Conservation (phyloP, 2,113 vertebrate species). For the Uropsilus gracilis region DNA sequence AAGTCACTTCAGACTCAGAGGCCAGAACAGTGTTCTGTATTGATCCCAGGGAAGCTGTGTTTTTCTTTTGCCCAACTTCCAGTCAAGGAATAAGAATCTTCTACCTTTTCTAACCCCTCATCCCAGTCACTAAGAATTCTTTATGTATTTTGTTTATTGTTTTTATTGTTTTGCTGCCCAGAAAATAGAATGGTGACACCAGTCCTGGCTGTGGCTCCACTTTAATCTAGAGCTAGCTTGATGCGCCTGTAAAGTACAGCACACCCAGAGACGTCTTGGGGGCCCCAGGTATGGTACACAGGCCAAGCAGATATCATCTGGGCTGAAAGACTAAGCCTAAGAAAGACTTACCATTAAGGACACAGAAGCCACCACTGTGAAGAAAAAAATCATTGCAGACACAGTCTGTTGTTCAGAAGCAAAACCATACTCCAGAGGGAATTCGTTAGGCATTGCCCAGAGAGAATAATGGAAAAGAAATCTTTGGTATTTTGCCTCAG, state of each 20-base stretch:
- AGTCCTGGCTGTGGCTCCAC: neutral
- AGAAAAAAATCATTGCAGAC: neutral
- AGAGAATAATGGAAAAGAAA: neutral
- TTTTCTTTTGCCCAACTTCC: neutral
- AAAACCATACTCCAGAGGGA: neutral
- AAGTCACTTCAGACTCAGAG: neutral
- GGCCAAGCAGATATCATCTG: neutral
- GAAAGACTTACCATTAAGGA: constrained; percentile 14
- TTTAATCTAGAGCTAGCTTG: neutral
- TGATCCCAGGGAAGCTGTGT: too few species aligned
- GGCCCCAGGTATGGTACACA: neutral
- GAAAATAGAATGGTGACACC: neutral
- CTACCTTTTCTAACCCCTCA: neutral
- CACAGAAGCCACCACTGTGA: neutral
- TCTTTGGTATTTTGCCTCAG: neutral
- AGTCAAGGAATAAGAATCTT: neutral
- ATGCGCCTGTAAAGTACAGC: neutral
- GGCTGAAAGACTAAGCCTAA: neutral
- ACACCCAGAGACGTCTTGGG: neutral
- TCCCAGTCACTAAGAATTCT: neutral
- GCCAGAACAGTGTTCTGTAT: neutral
- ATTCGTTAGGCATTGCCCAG: neutral
- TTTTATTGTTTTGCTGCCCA: neutral
- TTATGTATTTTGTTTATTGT: neutral
- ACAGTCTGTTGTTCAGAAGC: constrained; percentile 1